Percentiles rank a stretch among this genome's conserved stretches.
Conservation (phyloP, 1,140 invertebrate species). For the Episyrphus balteatus region DNA sequence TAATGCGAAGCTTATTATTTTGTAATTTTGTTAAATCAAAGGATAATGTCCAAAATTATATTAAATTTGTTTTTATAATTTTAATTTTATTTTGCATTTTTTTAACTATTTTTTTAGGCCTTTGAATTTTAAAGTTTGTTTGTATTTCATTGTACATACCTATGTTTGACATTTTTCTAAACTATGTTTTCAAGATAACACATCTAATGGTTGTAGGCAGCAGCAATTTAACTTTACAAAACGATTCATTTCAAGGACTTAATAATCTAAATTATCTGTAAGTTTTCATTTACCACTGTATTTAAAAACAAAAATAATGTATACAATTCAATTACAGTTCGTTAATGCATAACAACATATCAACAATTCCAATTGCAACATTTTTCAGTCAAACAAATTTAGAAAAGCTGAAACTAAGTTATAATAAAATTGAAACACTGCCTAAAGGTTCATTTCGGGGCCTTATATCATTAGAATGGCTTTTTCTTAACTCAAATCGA, state of each 20-base stretch:
- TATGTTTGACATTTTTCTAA: too few relatives aligned
- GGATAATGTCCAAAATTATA: too few relatives aligned
- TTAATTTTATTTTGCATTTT: too few relatives aligned
- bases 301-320: background rate
- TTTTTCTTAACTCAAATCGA: slow-evolving; percentile 38
- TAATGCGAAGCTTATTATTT: too few relatives aligned
- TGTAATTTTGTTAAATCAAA: too few relatives aligned
- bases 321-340: slow-evolving; percentile 11
- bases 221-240: slow-evolving; percentile 21
- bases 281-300: slow-evolving; percentile 7
- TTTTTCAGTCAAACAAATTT: slow-evolving; percentile 19
- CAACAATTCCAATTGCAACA: slow-evolving; percentile 21
- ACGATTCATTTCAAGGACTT: slow-evolving; percentile 16
- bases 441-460: slow-evolving; percentile 33
- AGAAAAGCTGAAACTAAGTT: slow-evolving; percentile 30
- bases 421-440: slow-evolving; percentile 39
- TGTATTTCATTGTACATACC: too few relatives aligned
- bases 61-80: too few relatives aligned
- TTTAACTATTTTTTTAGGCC: too few relatives aligned
- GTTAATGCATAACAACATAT: slow-evolving; percentile 33
- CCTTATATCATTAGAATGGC: slow-evolving; percentile 35
- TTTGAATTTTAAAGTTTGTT: too few relatives aligned
- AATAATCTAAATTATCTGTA: slow-evolving; percentile 22
- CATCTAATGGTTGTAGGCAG: slow-evolving; percentile 23
- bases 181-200: slow-evolving; percentile 11